These are phyloP conservation scores for Philaenus spumarius DNA, from an alignment of 1,140 invertebrate species.

Conservation along the genomic window DNA sequence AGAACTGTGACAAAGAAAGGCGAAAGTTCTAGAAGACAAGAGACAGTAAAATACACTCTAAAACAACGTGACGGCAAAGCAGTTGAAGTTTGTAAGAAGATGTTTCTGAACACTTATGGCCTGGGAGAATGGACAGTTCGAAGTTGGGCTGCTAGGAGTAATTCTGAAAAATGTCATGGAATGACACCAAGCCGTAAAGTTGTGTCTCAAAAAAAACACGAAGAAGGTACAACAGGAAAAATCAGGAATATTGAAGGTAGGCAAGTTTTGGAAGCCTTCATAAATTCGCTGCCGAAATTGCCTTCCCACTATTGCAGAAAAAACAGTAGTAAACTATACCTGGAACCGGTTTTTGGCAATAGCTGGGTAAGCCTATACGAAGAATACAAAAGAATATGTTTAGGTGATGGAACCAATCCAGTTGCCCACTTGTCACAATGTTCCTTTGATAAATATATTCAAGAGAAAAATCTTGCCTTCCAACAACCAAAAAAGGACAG, in stretches of 20 bases:
- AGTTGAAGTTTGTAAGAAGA: not conserved
- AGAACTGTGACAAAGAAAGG: not conserved
- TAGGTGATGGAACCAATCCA: not conserved
- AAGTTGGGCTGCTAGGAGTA: not conserved
- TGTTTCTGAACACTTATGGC: slow-evolving; percentile 11
- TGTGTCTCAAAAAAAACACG: not conserved
- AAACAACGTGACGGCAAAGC: slow-evolving; percentile 1
- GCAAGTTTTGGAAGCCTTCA: not conserved
- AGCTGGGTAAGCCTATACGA: not conserved
- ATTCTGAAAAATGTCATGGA: not conserved
- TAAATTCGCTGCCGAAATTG: slow-evolving; percentile 14
- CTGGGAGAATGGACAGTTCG: slow-evolving; percentile 4
- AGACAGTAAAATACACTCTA: slow-evolving; percentile 1
- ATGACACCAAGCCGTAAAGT: slow-evolving; percentile 3
- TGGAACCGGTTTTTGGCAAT: slow-evolving; percentile 16
- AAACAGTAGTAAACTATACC: slow-evolving; percentile 7
- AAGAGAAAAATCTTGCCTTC: slow-evolving; percentile 24
- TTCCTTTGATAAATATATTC: not conserved
- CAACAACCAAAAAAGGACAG: slow-evolving; percentile 29
- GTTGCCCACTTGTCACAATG: not conserved
- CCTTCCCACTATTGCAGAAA: slow-evolving; percentile 19
- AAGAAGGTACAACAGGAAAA: not conserved
- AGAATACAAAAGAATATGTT: slow-evolving; percentile 6
- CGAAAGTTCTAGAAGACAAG: slow-evolving; percentile 5
- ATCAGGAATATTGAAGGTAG: slow-evolving; percentile 3